A percentile compares a stretch with the other conserved stretches of the same genome.
These are phyloP conservation scores for Parnassius smintheus DNA, from an alignment of 2,888 invertebrate genomes.

Conservation along the genomic window DNA sequence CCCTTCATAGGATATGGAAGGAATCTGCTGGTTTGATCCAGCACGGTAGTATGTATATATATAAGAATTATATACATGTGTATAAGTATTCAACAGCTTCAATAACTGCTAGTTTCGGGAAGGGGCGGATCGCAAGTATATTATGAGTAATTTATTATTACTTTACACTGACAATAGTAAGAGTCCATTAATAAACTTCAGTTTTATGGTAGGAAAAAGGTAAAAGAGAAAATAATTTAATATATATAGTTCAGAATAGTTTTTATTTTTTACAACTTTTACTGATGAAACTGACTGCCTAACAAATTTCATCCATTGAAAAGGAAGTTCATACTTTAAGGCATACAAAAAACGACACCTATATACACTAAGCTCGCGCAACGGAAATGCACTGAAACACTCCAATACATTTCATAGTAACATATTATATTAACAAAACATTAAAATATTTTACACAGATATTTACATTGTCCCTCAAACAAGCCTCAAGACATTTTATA, in stretches of 20 bases:
- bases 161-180: too few species aligned
- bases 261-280: constrained; percentile 44
- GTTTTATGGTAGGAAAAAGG: too few species aligned
- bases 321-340: constrained; percentile 52
- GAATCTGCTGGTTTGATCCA: too few species aligned
- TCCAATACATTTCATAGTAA: constrained; percentile 47
- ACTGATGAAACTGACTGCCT: constrained; percentile 41
- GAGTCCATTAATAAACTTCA: too few species aligned
- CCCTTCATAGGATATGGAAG: too few species aligned
- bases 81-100: too few species aligned
- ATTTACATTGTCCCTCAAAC: constrained; percentile 34
- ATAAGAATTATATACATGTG: too few species aligned
- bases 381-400: constrained; percentile 47
- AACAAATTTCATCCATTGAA: constrained; percentile 42
- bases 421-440: constrained; percentile 39
- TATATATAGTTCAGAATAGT: constrained; percentile 33
- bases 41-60: too few species aligned
- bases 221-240: constrained; percentile 2
- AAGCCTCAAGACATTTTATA: constrained; percentile 23
- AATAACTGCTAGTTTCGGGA: too few species aligned
- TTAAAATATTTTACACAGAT: constrained; percentile 30
- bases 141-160: too few species aligned
- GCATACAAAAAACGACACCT: constrained; percentile 63
- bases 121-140: too few species aligned
- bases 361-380: constrained; percentile 70